Base-by-base conservation (phyloP, 1,140 invertebrate genomes). In the Aporrectodea caliginosa region DNA sequence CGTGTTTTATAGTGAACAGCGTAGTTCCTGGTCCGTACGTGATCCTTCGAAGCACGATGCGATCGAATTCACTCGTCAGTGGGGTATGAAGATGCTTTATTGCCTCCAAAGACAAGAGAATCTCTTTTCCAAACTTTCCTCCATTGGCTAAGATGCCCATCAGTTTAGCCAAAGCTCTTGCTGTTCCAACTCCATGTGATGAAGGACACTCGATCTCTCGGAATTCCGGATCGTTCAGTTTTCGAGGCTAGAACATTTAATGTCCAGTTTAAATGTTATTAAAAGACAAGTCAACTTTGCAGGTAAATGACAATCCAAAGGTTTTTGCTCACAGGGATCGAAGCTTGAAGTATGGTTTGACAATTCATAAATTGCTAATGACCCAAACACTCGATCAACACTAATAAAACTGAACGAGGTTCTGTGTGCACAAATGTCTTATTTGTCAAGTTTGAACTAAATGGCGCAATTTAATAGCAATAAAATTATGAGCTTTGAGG, bases 171-270 rank as follows among this genome's bases (percentile, higher is more conserved):
- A 88, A 77, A 2, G 82, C 82, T 70, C 85, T 79, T 1, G 85
- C 85, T 69, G 84, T 88, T 16, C 86, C 87, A 78, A 85, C 84
- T 27, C 86, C 87, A 33, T 77, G 81, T 1, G 76, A 34, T 0
- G 84, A 84, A 16, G 32, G 27, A 22, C 27, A 78, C 31, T 34
- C 70, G 16, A 78, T 74, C 35, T 74, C 71, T 22, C 71, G 70
- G 27, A 33, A 73, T 1, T 32, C n/a, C 29, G 70, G 69, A 58
- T 74, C 71, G n/a, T 78, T 81, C 58, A 69, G 16, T 27, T 58
- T 1, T 1, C 30, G n/a, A 30, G n/a, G 43, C 33, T 31, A 33
- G 32, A 30, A 74, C 16, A 33, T n/a, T n/a, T 29, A 34, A 74
- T 30, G 34, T 33, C 73, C 16, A 16, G 22, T 34, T 74, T 31